Conservation (phyloP, 2,113 vertebrate species). For the Aegotheles bennettii region DNA sequence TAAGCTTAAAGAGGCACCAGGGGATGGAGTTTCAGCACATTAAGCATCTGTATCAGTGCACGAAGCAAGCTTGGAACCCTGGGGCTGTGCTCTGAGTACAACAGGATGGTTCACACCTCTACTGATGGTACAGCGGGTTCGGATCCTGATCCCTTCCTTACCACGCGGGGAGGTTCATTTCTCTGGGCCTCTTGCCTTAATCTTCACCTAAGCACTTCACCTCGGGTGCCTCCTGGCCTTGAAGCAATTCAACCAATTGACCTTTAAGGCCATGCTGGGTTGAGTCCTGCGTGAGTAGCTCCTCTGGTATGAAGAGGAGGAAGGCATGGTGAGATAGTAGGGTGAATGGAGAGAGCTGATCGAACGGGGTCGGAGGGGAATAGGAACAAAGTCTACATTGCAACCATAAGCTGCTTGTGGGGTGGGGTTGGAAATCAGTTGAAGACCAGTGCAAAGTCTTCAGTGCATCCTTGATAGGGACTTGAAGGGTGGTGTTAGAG, state of each 20-base stretch:
- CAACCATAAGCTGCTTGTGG: neutral
- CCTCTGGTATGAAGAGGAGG: accelerated
- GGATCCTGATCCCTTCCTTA: accelerated
- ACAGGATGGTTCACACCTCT: accelerated
- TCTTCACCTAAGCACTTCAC: neutral
- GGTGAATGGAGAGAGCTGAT: neutral
- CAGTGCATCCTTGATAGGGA: neutral
- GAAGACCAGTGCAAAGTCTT: conserved; percentile 22
- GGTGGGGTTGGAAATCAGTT: neutral
- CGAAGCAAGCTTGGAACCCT: accelerated
- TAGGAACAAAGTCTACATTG: conserved; percentile 3
- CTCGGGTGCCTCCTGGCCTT: neutral
- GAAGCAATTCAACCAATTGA: neutral
- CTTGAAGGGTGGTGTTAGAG: neutral
- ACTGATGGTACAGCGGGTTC: accelerated
- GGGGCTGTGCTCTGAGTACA: accelerated
- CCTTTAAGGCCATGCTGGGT: neutral
- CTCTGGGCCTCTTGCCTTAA: neutral
- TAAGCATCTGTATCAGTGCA: accelerated
- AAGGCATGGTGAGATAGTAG: neutral
- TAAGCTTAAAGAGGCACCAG: no score
- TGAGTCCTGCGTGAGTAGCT: neutral
- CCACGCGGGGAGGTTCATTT: accelerated
- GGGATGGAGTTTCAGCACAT: neutral
- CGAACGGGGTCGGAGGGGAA: neutral